phyloP scores from a whole-genome alignment of 2,888 invertebrate genomes.

The Platycheirus rosarum region DNA sequence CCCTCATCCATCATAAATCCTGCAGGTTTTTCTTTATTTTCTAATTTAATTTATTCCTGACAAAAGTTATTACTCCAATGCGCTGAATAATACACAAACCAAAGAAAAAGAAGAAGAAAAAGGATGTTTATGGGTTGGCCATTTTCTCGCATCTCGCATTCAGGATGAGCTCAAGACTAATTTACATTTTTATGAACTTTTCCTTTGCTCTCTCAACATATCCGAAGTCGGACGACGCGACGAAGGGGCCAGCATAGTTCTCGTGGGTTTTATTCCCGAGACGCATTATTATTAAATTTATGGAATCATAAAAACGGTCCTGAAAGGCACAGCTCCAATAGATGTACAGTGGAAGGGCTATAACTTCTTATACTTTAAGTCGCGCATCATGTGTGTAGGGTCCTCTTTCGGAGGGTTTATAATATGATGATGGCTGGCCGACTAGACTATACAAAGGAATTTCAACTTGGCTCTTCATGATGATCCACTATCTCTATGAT shows the following conservation, averaged over 20 bases:
- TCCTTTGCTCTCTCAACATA: constrained; percentile 23
- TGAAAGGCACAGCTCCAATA: not conserved
- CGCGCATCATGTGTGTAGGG: constrained; percentile 14
- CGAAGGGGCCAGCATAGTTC: not conserved
- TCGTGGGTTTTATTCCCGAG: constrained; percentile 11
- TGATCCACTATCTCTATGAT: constrained; percentile 25
- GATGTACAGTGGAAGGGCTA: constrained; percentile 3
- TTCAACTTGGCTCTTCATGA: constrained; percentile 19
- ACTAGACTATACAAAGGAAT: constrained; percentile 5
- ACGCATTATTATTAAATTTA: constrained; percentile 58
- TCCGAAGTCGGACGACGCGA: not conserved
- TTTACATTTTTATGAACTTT: constrained; percentile 69
- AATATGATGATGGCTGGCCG: constrained; percentile 5
- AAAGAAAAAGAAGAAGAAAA: not conserved
- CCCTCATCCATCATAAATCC: constrained; percentile 25
- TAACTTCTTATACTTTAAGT: not conserved
- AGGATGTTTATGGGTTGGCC: constrained; percentile 30
- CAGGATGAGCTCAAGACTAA: constrained; percentile 32
- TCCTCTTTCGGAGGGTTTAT: constrained; percentile 35
- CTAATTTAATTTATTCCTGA: constrained; percentile 24
- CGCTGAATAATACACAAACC: not conserved
- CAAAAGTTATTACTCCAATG: constrained; percentile 4
- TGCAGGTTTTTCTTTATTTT: constrained; percentile 14
- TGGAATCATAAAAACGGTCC: constrained; percentile 28
- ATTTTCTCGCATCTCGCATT: constrained; percentile 21